Base-by-base conservation (phyloP, 1,140 invertebrate species). In the Drosophila obscura region DNA sequence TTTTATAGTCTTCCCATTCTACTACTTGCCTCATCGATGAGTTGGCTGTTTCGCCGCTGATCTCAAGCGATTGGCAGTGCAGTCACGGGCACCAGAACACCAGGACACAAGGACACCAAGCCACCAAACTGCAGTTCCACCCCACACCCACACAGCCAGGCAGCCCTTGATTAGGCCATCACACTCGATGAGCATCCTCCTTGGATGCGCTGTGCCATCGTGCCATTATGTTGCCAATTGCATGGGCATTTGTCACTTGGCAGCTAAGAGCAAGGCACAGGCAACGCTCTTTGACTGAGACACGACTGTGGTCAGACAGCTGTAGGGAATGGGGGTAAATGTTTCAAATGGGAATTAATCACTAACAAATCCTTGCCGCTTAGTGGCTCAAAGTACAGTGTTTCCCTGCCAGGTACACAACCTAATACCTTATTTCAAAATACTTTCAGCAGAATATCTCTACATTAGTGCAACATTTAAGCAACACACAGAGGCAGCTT, bases 1-100 rank as follows among this genome's bases (percentile, higher is more conserved):
- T 41, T 35, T 53, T 67, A 64, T 67, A 77, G 60, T 68, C 49
- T 50, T 28, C 26, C 8, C 7, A 19, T 28, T 9, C 35, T 16
- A 16, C 26, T 19, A 26, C n/a, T 39, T 39, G 35, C 2, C 15
- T 28, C 77, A 80, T 81, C 82, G 78, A 85, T 87, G 83, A 73
- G 83, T 39, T 39, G 35, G 69, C 78, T 73, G 76, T 87, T 87
- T 61, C 77, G 43, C 19, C 83, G 71, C 71, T 88, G 82, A 87
- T 87, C 82, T 68, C 67, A 71, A 51, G 67, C 68, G 60, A 82
- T 87, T 87, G 82, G 78, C 60, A 88, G 62, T 82, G 79, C 75
- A 88, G 82, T 82, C 74, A 79, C 82, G 82, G 44, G 3, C 22
- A 24, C 22, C 22, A 24, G 22, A 4, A 24, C 3, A 24, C 8